phyloP scores from a whole-genome alignment of 1,140 invertebrate species.

The Diorhabda sublineata region DNA sequence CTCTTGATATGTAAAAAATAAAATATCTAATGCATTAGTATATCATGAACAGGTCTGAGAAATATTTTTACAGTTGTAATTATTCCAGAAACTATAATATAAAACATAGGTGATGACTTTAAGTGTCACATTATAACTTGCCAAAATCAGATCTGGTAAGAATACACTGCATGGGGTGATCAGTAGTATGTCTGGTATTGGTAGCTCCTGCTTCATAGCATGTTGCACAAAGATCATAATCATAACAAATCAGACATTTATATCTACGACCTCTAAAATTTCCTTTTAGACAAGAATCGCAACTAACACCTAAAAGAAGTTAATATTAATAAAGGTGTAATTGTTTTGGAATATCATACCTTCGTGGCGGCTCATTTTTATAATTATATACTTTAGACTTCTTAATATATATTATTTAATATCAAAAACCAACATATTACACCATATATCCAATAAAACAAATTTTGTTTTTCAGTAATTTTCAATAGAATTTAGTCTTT shows the following conservation, averaged over 20 bases:
- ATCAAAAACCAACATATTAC: no score
- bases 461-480: no score
- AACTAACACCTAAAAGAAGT: conserved; percentile 81
- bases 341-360: conserved; percentile 21
- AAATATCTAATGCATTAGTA: no score
- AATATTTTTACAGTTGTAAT: no score
- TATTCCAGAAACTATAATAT: no score
- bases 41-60: no score
- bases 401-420: no score
- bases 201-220: conserved; percentile 94
- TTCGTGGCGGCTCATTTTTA: conserved; percentile 36
- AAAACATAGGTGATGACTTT: no score
- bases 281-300: conserved; percentile 97
- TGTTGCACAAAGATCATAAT: conserved; percentile 96
- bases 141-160: conserved; percentile 94
- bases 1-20: no score
- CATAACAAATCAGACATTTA: conserved; percentile 98
- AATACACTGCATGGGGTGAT: conserved; percentile 98
- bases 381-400: neutral
- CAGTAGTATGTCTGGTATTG: conserved; percentile 86
- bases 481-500: no score
- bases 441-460: no score
- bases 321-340: conserved; percentile 6
- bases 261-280: conserved; percentile 96
- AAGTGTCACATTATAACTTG: conserved; percentile 47